phyloP scores from a whole-genome alignment of 2,797 vertebrate genomes.

The Chelmon rostratus region DNA sequence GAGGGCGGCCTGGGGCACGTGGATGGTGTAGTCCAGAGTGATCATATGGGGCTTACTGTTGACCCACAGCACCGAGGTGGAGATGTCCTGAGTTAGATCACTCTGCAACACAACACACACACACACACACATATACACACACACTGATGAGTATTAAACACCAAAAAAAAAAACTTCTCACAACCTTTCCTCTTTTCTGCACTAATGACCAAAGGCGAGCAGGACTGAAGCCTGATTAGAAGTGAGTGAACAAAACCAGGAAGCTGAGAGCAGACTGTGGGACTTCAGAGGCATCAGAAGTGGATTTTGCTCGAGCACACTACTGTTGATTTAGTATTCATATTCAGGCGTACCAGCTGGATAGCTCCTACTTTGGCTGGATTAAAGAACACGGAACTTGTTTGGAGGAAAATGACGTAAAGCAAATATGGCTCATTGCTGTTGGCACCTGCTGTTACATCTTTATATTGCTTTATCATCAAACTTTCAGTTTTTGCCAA shows the following conservation, averaged over 20 bases:
- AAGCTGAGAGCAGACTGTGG: conserved; percentile 49
- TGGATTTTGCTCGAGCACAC: conserved; percentile 49
- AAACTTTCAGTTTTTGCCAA: conserved; percentile 8
- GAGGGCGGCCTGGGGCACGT: conserved; percentile 80
- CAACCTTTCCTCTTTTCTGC: background rate
- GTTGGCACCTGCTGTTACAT: conserved; percentile 35
- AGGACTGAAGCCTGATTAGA: background rate
- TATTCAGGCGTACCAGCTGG: conserved; percentile 60
- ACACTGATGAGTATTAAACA: background rate
- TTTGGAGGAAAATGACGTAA: conserved; percentile 36
- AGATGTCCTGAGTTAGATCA: conserved; percentile 95
- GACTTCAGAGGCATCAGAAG: conserved; percentile 47
- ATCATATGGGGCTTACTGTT: conserved; percentile 97
- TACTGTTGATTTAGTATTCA: conserved; percentile 58
- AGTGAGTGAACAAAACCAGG: background rate
- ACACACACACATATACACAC: conserved; percentile 1
- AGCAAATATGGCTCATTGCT: conserved; percentile 40
- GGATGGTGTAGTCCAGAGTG: conserved; percentile 96
- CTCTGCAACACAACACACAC: conserved; percentile 84
- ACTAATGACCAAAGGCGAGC: background rate
- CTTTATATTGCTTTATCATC: conserved; percentile 15
- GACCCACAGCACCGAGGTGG: conserved; percentile 95
- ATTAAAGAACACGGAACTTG: conserved; percentile 57
- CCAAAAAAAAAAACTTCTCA: background rate
- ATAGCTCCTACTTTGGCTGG: conserved; percentile 27